Base-by-base conservation (phyloP, 2,888 invertebrate genomes). In the Erannis defoliaria region DNA sequence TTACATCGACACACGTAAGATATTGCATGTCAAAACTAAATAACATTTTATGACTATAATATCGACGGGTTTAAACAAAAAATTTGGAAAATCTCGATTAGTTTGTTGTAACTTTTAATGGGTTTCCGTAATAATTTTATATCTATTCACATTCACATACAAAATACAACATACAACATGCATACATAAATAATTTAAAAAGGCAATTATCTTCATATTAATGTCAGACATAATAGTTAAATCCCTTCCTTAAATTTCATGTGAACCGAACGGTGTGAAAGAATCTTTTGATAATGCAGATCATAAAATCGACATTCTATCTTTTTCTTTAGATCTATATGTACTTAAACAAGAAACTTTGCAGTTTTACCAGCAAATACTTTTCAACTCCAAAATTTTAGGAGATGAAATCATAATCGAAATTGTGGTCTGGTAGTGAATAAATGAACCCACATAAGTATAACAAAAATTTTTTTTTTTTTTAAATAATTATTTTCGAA, bases 11-110 rank as follows among this genome's bases (percentile, higher is more conserved):
- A 53, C 5, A 48, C 35, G 38, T 26, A 55, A 51, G 37, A 38
- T 61, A 45, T 53, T 55, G 51, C 29, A 14, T 40, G 42, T 51
- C 51, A 40, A 51, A 40, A 51, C 51, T 51, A 40, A 51, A 40
- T 31, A 51, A 18, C 38, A 19, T 31, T 51, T 51, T 29, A 46
- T 2, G 46, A 33, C 46, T 18, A 16, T 40, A 31, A 31, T 18
- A 31, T 19, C 31, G 19, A 31, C 31, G 26, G 40, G 31, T 12
- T 40, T 40, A 2, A 40, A 38, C 37, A 40, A 38, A 51, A 38
- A 40, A 26, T 19, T 38, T 31, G 12, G n/a, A 42, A 40, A 29
- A 26, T 19, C 26, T 29, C 40, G 51, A 40, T 26, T n/a, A 21
- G 21, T 26, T 51, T 40, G 29, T 51, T 51, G 51, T 51, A 40